phyloP scores from a whole-genome alignment of 2,888 invertebrate genomes.

The Acleris holmiana region DNA sequence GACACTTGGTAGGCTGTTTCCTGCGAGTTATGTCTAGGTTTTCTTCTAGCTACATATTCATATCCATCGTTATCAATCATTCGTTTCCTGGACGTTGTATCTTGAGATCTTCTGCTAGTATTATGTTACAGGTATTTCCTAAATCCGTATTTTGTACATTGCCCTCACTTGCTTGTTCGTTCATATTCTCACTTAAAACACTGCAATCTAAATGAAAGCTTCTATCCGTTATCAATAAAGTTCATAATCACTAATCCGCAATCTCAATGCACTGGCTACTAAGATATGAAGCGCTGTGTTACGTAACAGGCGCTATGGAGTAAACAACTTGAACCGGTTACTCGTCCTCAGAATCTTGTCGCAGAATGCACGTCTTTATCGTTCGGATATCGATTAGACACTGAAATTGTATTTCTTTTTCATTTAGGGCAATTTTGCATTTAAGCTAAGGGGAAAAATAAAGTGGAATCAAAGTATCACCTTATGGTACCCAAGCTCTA shows the following conservation, averaged over 20 bases:
- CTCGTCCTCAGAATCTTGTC: slow-evolving; percentile 1
- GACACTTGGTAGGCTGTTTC: background rate
- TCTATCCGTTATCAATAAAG: slow-evolving; percentile 13
- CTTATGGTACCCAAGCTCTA: too few species aligned
- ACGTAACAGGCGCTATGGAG: slow-evolving; percentile 5
- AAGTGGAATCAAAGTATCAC: too few species aligned
- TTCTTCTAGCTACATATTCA: background rate
- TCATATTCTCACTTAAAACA: background rate
- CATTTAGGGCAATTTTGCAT: too few species aligned
- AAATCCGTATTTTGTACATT: background rate
- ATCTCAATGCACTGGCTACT: background rate
- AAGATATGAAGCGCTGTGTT: background rate
- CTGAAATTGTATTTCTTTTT: too few species aligned
- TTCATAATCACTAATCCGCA: background rate
- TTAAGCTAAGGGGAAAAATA: too few species aligned
- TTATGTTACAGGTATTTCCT: background rate
- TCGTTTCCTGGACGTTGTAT: background rate
- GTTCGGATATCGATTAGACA: slow-evolving; percentile 8
- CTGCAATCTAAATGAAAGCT: background rate
- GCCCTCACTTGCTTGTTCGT: background rate
- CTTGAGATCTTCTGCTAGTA: background rate
- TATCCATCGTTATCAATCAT: background rate
- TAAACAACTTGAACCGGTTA: slow-evolving; percentile 12
- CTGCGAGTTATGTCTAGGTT: background rate
- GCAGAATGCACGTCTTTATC: slow-evolving; percentile 12